Evolutionary conservation across 2,797 vertebrate genomes (phyloP), one percentile per base, ranked within the genome.

Genomic region (Hoplostethus atlanticus): DNA sequence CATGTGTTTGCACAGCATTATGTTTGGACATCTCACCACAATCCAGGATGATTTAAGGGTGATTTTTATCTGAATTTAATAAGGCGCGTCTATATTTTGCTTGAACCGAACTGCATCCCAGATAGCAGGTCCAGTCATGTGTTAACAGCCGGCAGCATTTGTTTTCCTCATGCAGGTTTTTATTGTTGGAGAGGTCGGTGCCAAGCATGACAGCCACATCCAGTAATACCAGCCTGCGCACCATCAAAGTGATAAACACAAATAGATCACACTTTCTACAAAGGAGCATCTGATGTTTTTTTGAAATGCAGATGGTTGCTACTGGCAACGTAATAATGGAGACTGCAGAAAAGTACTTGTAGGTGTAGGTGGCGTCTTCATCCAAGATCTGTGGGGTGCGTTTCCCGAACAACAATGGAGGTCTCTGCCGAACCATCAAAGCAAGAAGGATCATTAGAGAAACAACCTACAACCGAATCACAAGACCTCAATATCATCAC

Each of bases 231-330:
- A 74, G 42, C 11, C 56, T 55, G 76, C 2, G 5, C 64, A 62
- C 5, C 3, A 53, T 16, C 44, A 68, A 59, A 77, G 79, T 58
- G 74, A 84, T 67, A 65, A 83, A 75, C 81, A 76, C 48, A 84
- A 81, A 75, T 42, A 83, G 56, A 87, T 81, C 60, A 46, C 0
- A 11, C 52, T 83, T 78, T 64, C 71, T 61, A 81, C 75, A 83
- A 82, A 84, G 63, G 68, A 71, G 58, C 36, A 72, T 74, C 62
- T 64, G 67, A 85, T 80, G 63, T 72, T 89, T 83, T 87, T 89
- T 83, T 87, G 69, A 84, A 81, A 89, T 84, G 75, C 71, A 88
- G 76, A 90, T 84, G 84, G 80, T 84, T 81, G 82, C 87, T 73
- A 74, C 3, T 84, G 83, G 83, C 80, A 87, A 77, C 79, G n/a